Conservation (phyloP, 2,113 vertebrate species). For the Pavo muticus region DNA sequence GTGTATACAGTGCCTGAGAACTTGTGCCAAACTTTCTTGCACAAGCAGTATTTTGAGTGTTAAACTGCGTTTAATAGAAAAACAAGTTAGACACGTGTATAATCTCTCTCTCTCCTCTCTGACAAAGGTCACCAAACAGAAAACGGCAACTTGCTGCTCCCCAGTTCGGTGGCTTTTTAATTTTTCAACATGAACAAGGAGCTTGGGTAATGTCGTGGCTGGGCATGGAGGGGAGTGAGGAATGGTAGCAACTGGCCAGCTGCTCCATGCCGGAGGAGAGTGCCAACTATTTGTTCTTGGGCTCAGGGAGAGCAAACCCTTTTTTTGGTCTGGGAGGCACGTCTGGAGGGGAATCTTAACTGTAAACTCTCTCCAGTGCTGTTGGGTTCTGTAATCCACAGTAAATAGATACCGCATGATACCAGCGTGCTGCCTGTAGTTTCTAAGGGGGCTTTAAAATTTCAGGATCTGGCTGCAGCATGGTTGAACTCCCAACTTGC, state of each 20-base stretch:
- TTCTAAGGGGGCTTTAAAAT: background rate
- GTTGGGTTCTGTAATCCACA: conserved; percentile 9
- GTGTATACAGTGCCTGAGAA: background rate
- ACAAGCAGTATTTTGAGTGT: background rate
- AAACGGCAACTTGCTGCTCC: background rate
- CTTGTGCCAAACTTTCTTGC: background rate
- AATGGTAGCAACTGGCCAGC: conserved; percentile 68
- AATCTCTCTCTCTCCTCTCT: background rate
- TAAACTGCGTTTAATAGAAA: background rate
- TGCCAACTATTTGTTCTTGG: conserved; percentile 71
- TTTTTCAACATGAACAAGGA: conserved; percentile 33
- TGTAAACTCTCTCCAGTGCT: background rate
- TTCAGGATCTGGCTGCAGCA: fast-evolving
- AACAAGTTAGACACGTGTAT: background rate
- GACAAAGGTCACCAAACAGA: background rate
- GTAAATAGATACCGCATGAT: background rate
- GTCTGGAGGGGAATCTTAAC: conserved; percentile 7
- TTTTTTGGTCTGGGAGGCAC: conserved; percentile 47
- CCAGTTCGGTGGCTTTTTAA: background rate
- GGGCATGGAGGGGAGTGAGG: conserved; percentile 36
- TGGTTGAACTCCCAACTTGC: background rate
- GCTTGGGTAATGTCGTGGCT: conserved; percentile 43
- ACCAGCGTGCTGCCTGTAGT: background rate
- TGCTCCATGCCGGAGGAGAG: conserved; percentile 42
- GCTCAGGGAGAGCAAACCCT: conserved; percentile 47